These are phyloP conservation scores for Leptarthrus brevirostris DNA, from an alignment of 2,888 invertebrate genomes.

Conservation along the genomic window DNA sequence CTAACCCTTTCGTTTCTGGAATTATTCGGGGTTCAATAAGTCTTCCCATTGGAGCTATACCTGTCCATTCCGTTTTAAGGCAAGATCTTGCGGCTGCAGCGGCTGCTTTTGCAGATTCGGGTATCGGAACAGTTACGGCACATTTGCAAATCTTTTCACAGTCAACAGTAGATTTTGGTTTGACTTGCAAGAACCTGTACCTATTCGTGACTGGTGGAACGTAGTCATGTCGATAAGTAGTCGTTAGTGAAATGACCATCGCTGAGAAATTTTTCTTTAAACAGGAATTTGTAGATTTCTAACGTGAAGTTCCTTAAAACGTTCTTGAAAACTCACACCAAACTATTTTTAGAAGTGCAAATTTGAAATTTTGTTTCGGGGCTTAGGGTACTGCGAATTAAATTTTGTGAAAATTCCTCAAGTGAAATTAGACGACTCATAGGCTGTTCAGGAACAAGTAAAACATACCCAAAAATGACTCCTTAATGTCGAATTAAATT, in stretches of 20 bases:
- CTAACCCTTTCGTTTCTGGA: conserved; percentile 53
- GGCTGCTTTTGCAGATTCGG: background rate
- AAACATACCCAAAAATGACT: too few relatives aligned
- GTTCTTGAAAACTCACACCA: background rate
- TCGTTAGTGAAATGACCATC: conserved; percentile 48
- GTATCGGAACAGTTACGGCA: background rate
- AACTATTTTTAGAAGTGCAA: background rate
- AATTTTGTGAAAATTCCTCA: background rate
- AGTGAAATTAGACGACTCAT: background rate
- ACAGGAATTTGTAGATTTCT: conserved; percentile 2
- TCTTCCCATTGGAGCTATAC: conserved; percentile 63
- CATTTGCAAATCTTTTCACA: conserved; percentile 9
- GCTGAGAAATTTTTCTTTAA: background rate
- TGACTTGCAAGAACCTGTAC: background rate
- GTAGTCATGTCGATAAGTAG: conserved; percentile 65
- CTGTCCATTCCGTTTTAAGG: conserved; percentile 61
- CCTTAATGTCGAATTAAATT: background rate
- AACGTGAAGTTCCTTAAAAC: background rate
- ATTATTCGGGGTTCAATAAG: conserved; percentile 62
- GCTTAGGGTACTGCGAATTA: too few relatives aligned
- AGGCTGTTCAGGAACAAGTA: too few relatives aligned
- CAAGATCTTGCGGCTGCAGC: background rate
- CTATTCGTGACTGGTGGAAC: conserved; percentile 58
- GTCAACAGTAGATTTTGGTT: background rate
- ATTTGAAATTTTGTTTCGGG: background rate